Base-by-base conservation (phyloP, 2,113 vertebrate genomes). In the Perccottus glenii region DNA sequence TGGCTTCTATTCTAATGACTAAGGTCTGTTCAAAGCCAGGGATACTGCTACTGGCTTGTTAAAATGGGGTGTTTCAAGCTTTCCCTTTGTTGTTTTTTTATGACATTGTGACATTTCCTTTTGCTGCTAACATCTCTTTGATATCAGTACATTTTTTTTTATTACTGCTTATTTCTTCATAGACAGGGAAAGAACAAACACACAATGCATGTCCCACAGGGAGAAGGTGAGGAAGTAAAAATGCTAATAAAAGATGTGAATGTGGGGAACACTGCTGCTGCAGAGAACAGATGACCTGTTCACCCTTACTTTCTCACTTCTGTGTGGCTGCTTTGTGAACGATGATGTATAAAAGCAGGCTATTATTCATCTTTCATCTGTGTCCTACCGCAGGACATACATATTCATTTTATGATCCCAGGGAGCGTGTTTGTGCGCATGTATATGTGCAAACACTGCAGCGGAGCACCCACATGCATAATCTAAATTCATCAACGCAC, bases 401-500 rank as follows among this genome's bases (percentile, higher is more conserved):
- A 86, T 86, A 85, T 86, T 85, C 70, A 87, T 85, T 68, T 58
- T 66, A 15, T 67, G 27, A 51, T 62, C 42, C 44, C 27, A 38
- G 69, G 16, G 70, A 71, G 60, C 3, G 50, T 69, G 69, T 79
- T 19, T 72, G 64, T 57, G 36, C 67, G 33, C 66, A 59, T 7
- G 61, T 67, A 70, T 59, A 81, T 77, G 70, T 78, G 63, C 60
- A 38, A 57, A 40, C 66, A 64, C 73, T 68, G 70, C 64, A 62
- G 32, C 44, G 2, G 40, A 59, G 61, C 8, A 59, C 58, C 45
- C 32, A 43, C 46, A 68, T 59, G 70, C 67, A 81, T 86, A 85
- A 87, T 89, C 75, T 76, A 55, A 73, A 88, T 80, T 84, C 67
- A 84, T 85, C 70, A 85, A 64, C 73, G 67, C 56, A 59, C 74